phyloP scores from a whole-genome alignment of 1,140 invertebrate species.

The Sminthurinus signatus region DNA sequence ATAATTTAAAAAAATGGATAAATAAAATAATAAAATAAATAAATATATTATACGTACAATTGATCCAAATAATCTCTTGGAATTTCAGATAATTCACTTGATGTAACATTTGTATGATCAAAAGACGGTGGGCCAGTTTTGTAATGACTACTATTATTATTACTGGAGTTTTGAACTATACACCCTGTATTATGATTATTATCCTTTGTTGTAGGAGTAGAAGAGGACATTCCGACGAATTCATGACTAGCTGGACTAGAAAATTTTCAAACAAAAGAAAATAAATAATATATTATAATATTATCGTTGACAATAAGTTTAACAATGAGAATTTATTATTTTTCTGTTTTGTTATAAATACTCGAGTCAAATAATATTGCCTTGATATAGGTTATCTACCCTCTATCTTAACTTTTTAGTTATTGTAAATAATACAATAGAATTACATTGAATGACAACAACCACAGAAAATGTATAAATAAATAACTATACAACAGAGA shows the following conservation, averaged over 20 bases:
- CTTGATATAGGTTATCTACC: too few relatives aligned
- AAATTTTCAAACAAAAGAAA: background rate
- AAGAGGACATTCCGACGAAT: slow-evolving; percentile 34
- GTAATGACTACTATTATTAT: background rate
- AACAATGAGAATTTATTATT: too few relatives aligned
- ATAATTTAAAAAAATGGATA: too few relatives aligned
- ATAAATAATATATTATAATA: background rate
- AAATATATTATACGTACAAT: too few relatives aligned
- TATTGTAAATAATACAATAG: too few relatives aligned
- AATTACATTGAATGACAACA: too few relatives aligned
- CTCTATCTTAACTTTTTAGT: too few relatives aligned
- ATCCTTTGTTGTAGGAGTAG: slow-evolving; percentile 16
- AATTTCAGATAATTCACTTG: slow-evolving; percentile 69
- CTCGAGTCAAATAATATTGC: too few relatives aligned
- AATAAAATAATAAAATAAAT: too few relatives aligned
- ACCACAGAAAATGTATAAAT: too few relatives aligned
- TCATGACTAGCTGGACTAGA: slow-evolving; percentile 41
- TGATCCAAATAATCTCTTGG: slow-evolving; percentile 77
- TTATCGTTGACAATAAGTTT: background rate
- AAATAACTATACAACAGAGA: too few relatives aligned
- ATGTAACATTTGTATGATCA: slow-evolving; percentile 29
- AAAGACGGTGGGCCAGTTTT: slow-evolving; percentile 3
- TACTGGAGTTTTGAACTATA: background rate
- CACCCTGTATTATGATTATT: slow-evolving; percentile 10
- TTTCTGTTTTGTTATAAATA: too few relatives aligned